Evolutionary conservation across 2,888 invertebrate species (phyloP).

Genomic region (Eurytoma adleriae): DNA sequence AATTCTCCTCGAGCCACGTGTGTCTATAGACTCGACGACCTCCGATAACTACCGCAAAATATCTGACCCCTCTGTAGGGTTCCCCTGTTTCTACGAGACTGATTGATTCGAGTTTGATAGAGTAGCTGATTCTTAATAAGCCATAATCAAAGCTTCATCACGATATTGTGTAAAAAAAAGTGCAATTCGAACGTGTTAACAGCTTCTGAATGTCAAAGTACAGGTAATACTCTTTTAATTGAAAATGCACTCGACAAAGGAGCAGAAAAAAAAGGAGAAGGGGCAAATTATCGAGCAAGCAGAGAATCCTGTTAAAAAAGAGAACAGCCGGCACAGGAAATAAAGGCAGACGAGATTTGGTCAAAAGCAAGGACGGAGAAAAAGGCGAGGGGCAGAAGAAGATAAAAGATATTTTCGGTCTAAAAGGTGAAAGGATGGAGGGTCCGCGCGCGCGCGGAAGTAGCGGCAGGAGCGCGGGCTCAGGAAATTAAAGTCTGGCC

Average conservation of each 20-base stretch:
- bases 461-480: slow-evolving; percentile 67
- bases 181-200: no score
- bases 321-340: slow-evolving; percentile 16
- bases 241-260: no score
- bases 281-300: slow-evolving; percentile 24
- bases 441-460: slow-evolving; percentile 73
- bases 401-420: slow-evolving; percentile 48
- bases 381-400: slow-evolving; percentile 28
- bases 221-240: no score
- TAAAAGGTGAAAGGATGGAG: slow-evolving; percentile 53
- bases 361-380: slow-evolving; percentile 20
- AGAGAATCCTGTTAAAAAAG: slow-evolving; percentile 10
- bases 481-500: slow-evolving; percentile 78
- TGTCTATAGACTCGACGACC: neutral
- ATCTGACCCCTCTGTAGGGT: neutral
- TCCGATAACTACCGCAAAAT: slow-evolving; percentile 1
- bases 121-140: no score
- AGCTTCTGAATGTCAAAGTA: no score
- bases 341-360: slow-evolving; percentile 11
- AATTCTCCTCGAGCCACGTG: slow-evolving; percentile 58
- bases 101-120: no score
- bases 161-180: no score
- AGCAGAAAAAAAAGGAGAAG: neutral
- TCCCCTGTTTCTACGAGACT: no score
- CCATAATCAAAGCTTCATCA: no score